phyloP scores from a whole-genome alignment of 1,140 invertebrate genomes.

The Drosophila pachea region DNA sequence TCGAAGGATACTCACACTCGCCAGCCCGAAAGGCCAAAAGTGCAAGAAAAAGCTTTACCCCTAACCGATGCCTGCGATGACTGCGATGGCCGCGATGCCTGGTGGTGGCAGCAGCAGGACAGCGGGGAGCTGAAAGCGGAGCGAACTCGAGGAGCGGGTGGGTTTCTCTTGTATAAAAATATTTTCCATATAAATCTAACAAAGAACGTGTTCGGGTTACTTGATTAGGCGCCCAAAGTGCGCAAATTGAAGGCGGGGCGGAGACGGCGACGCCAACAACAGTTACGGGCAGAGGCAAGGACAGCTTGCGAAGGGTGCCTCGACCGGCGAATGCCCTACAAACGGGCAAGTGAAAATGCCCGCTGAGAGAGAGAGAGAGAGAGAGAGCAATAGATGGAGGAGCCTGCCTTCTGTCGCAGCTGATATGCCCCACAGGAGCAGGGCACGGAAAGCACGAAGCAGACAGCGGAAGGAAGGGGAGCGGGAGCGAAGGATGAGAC shows the following conservation, averaged over 20 bases:
- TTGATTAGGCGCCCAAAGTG: constrained; percentile 66
- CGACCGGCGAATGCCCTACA: neutral
- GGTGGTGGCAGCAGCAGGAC: no score
- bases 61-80: constrained; percentile 31
- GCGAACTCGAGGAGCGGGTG: neutral
- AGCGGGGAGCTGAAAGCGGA: no score
- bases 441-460: neutral
- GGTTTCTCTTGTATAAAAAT: constrained; percentile 68
- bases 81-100: constrained; percentile 1
- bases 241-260: constrained; percentile 37
- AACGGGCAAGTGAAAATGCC: no score
- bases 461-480: no score
- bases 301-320: no score
- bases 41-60: constrained; percentile 48
- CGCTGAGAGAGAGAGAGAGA: no score
- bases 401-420: no score
- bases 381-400: no score
- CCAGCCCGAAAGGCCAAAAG: constrained; percentile 36
- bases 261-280: constrained; percentile 21
- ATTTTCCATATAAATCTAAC: constrained; percentile 77
- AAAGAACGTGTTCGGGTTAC: constrained; percentile 76
- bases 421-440: neutral
- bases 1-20: constrained; percentile 57
- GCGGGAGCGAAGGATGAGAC: no score
- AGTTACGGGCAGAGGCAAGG: constrained; percentile 21